Evolutionary conservation across 1,140 invertebrate species (phyloP).

Genomic region (Apocrypta bakeri): DNA sequence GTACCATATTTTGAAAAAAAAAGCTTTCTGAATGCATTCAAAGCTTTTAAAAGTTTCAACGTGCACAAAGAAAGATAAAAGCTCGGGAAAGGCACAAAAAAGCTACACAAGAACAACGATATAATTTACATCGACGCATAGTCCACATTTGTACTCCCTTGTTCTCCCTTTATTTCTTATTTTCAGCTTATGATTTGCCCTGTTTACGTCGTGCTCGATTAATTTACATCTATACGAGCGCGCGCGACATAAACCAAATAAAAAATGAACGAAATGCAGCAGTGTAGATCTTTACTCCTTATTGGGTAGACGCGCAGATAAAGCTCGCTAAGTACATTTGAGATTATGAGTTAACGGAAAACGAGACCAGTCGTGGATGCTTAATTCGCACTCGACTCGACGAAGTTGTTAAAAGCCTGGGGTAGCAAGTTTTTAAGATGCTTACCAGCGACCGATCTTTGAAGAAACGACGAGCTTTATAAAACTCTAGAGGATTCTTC

Average conservation of each 20-base stretch:
- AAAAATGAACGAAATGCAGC: too few species aligned
- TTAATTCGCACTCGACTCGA: constrained; percentile 14
- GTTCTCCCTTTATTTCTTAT: too few species aligned
- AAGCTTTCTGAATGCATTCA: too few species aligned
- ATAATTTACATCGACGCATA: too few species aligned
- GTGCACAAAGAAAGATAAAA: too few species aligned
- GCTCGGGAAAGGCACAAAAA: too few species aligned
- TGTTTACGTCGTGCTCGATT: background rate
- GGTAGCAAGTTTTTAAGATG: constrained; percentile 3
- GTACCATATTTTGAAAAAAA: too few species aligned
- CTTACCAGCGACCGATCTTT: background rate
- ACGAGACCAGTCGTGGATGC: background rate
- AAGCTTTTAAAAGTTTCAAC: too few species aligned
- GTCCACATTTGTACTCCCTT: too few species aligned
- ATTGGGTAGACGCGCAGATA: background rate
- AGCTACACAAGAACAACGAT: too few species aligned
- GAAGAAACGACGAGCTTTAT: background rate
- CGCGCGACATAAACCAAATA: background rate
- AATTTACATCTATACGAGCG: too few species aligned
- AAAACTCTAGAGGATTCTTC: background rate
- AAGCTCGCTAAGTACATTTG: constrained; percentile 15
- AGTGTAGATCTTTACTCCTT: constrained; percentile 29
- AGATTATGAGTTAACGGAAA: constrained; percentile 11
- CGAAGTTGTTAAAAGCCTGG: background rate
- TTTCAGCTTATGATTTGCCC: constrained; percentile 24